Percentiles rank a stretch among this genome's conserved stretches.
Evolutionary conservation across 1,140 invertebrate species (phyloP).

Genomic region (Sweltsa coloradensis): DNA sequence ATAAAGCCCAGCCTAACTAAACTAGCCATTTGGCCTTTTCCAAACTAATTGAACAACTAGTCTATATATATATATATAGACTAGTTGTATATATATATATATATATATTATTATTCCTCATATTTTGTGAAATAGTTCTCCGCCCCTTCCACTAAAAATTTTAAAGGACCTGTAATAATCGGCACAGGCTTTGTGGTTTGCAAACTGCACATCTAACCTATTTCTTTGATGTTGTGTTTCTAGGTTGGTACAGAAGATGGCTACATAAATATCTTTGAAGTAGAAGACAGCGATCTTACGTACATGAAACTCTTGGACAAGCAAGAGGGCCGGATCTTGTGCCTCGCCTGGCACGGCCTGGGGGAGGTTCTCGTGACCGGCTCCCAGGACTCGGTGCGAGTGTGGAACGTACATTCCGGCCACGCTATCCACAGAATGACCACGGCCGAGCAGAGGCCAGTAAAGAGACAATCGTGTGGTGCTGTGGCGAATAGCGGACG

Average conservation of each 20-base stretch:
- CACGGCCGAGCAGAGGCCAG: conserved; percentile 44
- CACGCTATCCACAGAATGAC: conserved; percentile 72
- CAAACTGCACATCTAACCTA: no score
- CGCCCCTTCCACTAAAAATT: no score
- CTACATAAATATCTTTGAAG: conserved; percentile 72
- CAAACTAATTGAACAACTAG: no score
- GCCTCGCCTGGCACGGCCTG: conserved; percentile 67
- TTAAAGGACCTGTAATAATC: no score
- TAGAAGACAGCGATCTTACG: conserved; percentile 49
- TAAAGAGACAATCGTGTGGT: conserved; percentile 76
- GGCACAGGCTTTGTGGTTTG: no score
- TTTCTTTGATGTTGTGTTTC: conserved; percentile 12
- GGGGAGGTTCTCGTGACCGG: conserved; percentile 73
- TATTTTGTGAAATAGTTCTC: no score
- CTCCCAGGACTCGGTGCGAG: conserved; percentile 66
- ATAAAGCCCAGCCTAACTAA: no score
- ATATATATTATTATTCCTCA: no score
- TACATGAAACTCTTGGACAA: conserved; percentile 74
- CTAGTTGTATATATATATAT: no score
- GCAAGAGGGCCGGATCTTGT: conserved; percentile 75
- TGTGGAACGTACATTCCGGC: conserved; percentile 75
- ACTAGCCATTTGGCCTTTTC: no score
- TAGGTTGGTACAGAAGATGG: conserved; percentile 77
- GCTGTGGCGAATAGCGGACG: conserved; percentile 59
- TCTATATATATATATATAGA: no score